Percentiles rank a stretch among this genome's conserved stretches.
phyloP scores from a whole-genome alignment of 2,888 invertebrate species.

The Agrenia bidenticulata region DNA sequence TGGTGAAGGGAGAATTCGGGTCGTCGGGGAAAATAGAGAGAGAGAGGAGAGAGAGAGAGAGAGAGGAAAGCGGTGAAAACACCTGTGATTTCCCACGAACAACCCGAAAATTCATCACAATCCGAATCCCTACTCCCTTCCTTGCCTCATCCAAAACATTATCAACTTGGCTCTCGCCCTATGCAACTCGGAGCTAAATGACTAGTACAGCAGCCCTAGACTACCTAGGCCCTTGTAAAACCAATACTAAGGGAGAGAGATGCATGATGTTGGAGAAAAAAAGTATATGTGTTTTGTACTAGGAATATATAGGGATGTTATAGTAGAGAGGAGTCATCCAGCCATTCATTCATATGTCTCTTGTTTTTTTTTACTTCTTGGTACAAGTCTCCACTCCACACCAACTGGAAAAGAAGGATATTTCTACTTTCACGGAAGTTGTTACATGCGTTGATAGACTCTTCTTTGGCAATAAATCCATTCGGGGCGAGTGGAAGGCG shows the following conservation, averaged over 20 bases:
- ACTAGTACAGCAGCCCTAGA: no score
- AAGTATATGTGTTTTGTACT: no score
- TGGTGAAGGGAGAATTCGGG: constrained; percentile 29
- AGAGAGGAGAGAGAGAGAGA: constrained; percentile 44
- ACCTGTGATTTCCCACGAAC: constrained; percentile 51
- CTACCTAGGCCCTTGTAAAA: no score
- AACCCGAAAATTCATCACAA: constrained; percentile 52
- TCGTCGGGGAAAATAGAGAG: constrained; percentile 40
- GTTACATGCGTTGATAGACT: not conserved
- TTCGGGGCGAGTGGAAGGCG: no score
- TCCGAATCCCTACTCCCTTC: constrained; percentile 40
- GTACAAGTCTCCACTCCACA: constrained; percentile 17
- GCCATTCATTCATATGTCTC: not conserved
- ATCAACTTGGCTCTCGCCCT: no score
- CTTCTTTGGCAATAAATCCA: constrained; percentile 5
- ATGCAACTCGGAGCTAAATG: no score
- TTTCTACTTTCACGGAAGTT: constrained; percentile 2
- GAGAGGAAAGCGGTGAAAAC: constrained; percentile 44
- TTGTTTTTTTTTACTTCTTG: not conserved
- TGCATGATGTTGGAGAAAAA: no score
- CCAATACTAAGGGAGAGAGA: no score
- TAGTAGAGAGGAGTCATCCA: constrained; percentile 7
- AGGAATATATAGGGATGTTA: not conserved
- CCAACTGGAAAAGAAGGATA: not conserved
- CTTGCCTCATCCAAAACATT: not conserved